These are phyloP conservation scores for Syrphus vitripennis DNA, from an alignment of 2,888 invertebrate genomes.

Conservation along the genomic window DNA sequence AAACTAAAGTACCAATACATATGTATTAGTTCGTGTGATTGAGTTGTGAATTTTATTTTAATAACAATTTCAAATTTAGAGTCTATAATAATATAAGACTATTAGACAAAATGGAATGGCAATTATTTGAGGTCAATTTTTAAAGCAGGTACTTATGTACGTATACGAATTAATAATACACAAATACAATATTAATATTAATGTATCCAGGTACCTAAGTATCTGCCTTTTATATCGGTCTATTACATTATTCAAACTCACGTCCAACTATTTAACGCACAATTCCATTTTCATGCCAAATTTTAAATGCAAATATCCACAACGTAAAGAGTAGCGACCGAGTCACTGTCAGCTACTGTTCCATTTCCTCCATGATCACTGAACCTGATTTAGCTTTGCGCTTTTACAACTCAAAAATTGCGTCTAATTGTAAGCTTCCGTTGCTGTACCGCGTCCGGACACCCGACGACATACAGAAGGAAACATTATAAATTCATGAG, in stretches of 20 bases:
- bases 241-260: conserved; percentile 12
- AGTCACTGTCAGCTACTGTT: neutral
- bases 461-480: neutral
- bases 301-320: conserved; percentile 41
- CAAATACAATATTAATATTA: neutral
- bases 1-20: too few relatives aligned
- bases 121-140: neutral
- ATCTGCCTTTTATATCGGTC: neutral
- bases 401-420: conserved; percentile 39
- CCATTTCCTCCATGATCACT: neutral
- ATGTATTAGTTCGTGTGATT: too few relatives aligned
- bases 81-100: too few relatives aligned
- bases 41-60: too few relatives aligned
- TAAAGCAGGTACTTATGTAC: too few relatives aligned
- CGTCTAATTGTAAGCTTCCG: conserved; percentile 49
- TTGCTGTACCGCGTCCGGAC: neutral
- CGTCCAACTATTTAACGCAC: conserved; percentile 7
- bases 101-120: neutral
- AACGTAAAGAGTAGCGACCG: neutral
- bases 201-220: neutral
- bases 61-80: too few relatives aligned
- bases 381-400: conserved; percentile 25
- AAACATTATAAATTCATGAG: conserved; percentile 43
- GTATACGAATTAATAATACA: neutral
- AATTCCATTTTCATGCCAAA: conserved; percentile 22